Conservation (phyloP, 2,113 vertebrate species). For the Protobothrops flavoviridis region DNA sequence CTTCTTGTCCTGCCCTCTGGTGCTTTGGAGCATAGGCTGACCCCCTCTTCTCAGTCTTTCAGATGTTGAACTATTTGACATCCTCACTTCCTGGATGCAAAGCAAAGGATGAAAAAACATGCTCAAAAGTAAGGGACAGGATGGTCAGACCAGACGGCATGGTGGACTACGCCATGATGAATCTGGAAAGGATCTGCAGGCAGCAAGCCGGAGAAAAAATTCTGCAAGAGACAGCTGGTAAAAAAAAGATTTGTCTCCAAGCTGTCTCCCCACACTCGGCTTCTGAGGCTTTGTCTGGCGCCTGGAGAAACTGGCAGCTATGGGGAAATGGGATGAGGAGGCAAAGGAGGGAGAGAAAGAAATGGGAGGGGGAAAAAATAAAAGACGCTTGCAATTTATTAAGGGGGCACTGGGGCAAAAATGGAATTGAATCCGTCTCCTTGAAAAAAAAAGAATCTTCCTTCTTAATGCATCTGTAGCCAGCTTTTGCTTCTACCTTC, state of each 20-base stretch:
- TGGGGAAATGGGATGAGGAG: not conserved
- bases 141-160: rapidly evolving
- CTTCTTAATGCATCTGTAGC: not conserved
- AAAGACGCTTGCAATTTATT: not conserved
- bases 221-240: not conserved
- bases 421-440: not conserved
- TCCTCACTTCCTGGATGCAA: not conserved
- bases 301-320: not conserved
- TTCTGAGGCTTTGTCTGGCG: not conserved
- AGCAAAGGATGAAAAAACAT: not conserved
- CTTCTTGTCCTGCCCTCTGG: no score
- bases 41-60: no score
- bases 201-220: rapidly evolving
- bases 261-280: not conserved
- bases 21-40: no score
- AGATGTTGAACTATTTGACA: not conserved
- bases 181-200: rapidly evolving
- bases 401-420: not conserved
- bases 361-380: not conserved
- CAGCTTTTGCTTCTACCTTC: not conserved
- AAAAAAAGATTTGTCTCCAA: not conserved
- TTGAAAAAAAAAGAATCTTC: not conserved
- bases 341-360: not conserved
- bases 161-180: not conserved
- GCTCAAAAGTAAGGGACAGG: no score